Percentiles rank a stretch among this genome's conserved stretches.
Conservation (phyloP, 1,140 invertebrate species). For the Lucilia cuprina region DNA sequence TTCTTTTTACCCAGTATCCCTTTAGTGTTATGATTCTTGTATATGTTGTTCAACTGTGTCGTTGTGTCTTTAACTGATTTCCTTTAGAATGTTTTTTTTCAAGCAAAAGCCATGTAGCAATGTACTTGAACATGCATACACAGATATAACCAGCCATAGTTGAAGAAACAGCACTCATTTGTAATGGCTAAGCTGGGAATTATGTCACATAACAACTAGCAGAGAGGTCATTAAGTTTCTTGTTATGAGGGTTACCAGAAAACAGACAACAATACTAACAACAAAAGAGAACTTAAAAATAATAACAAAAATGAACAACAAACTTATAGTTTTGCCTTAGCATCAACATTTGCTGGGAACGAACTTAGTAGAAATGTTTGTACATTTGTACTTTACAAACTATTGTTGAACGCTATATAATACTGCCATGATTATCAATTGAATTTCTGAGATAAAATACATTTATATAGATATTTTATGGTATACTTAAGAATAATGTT, state of each 20-base stretch:
- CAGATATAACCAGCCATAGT: background rate
- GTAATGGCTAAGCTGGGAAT: slow-evolving; percentile 32
- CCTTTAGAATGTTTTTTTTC: background rate
- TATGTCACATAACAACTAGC: slow-evolving; percentile 30
- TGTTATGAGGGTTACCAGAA: slow-evolving; percentile 25
- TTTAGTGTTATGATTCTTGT: slow-evolving; percentile 26
- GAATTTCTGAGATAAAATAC: background rate
- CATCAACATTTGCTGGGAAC: background rate
- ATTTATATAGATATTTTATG: background rate
- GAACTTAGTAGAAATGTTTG: background rate
- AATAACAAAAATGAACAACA: background rate
- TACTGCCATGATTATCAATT: background rate
- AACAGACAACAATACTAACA: background rate
- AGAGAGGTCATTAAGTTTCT: slow-evolving; percentile 28
- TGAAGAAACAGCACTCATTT: background rate
- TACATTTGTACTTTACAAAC: background rate
- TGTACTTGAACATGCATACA: background rate
- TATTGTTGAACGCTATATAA: background rate
- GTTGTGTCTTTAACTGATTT: slow-evolving; percentile 14
- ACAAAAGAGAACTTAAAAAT: background rate
- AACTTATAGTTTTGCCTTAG: background rate
- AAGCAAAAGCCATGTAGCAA: background rate
- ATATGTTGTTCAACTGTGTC: slow-evolving; percentile 8
- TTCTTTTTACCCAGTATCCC: background rate
- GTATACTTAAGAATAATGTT: background rate